Base-by-base conservation (phyloP, 1,140 invertebrate species). In the Diachasmimorpha longicaudata region DNA sequence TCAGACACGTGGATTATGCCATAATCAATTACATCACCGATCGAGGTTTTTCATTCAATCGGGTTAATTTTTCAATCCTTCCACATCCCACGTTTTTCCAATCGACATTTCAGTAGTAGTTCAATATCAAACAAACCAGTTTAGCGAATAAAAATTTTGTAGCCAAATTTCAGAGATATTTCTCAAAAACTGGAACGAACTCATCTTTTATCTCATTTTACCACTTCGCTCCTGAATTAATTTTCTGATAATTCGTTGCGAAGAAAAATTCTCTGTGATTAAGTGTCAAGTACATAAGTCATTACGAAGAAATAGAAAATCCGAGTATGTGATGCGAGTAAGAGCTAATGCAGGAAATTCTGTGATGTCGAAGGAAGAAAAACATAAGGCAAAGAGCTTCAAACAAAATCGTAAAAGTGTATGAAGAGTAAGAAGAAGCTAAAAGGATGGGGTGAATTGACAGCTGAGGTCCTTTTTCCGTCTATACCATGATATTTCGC, bases 391-490 rank as follows among this genome's bases (percentile, higher is more conserved):
- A 25, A 14, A 63, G 23, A 23, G 58, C 58, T 25, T 63, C 58
- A 63, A 63, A 63, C 58, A 25, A 63, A 63, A 63, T 63, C 58
- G 23, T 63, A 63, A 63, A 63, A 25, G 58, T 63, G 58, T 63
- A 23, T 63, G 31, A 55, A 55, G 48, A 63, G 58, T 63, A 63
- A 63, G 21, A 11, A 63, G 21, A 25, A 25, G 23, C 19, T 63
- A 23, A 63, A 14, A 63, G 19, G 8, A 19, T 63, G 58, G 19
- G 58, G 4, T 63, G 58, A 63, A 63, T 63, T 63, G 58, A 63
- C 58, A 63, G 58, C n/a, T 21, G 8, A 21, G 19, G 16, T 63
- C 11, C n/a, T 25, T 63, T n/a, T 63, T 63, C 58, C 19, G 9
- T 58, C 52, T 21, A 31, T 63, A 8, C 13, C 9, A 23, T 63